These are phyloP conservation scores for Metacarcinus magister DNA, from an alignment of 2,888 invertebrate genomes.

Conservation along the genomic window DNA sequence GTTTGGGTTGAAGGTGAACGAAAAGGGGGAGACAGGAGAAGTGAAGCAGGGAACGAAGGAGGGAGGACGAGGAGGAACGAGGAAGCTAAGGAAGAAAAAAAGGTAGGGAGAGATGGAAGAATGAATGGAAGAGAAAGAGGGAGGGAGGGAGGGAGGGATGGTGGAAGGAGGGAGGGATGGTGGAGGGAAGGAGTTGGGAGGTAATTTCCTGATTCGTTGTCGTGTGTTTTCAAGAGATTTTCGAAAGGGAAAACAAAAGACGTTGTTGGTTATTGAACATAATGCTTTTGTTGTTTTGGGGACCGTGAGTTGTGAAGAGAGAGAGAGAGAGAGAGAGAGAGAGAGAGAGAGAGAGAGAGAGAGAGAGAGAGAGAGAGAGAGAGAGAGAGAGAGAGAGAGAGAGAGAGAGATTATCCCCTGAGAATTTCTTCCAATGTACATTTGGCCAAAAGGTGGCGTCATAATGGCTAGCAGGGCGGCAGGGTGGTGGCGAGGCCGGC, in stretches of 20 bases:
- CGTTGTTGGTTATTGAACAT: conserved; percentile 28
- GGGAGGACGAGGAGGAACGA: too few species aligned
- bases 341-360: conserved; percentile 26
- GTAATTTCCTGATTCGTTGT: conserved; percentile 36
- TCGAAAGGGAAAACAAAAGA: conserved; percentile 1
- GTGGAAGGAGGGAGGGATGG: too few species aligned
- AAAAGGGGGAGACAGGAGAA: neutral
- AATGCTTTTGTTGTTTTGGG: conserved; percentile 19
- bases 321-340: neutral
- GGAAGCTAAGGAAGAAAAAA: neutral
- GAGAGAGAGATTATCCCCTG: neutral
- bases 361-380: conserved; percentile 26
- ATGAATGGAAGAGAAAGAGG: neutral
- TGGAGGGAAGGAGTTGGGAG: neutral
- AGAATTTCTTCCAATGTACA: too few species aligned
- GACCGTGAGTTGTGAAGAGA: neutral
- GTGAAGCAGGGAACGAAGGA: neutral
- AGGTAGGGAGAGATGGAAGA: neutral
- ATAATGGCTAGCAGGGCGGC: too few species aligned
- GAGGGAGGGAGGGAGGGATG: neutral
- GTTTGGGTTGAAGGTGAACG: neutral
- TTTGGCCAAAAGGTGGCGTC: too few species aligned
- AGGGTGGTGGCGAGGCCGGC: too few species aligned
- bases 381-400: conserved; percentile 11
- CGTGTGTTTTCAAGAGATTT: conserved; percentile 4